Evolutionary conservation across 2,113 vertebrate species (phyloP).

Genomic region (Nibea albiflora): DNA sequence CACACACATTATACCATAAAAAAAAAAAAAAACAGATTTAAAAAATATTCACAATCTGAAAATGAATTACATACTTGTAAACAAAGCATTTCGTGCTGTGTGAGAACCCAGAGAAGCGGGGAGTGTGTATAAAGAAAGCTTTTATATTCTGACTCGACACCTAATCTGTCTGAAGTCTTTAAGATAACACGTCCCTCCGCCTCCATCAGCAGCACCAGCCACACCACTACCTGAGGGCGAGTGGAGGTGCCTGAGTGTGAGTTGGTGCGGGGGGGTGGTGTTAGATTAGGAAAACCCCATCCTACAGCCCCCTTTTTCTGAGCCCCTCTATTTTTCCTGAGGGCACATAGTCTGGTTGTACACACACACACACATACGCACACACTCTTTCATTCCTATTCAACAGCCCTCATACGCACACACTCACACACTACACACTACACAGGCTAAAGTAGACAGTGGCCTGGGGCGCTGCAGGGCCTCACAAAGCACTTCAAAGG

Average conservation of each 20-base stretch:
- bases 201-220: not conserved
- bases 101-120: not conserved
- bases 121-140: constrained; percentile 7
- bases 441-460: constrained; percentile 12
- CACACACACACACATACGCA: not conserved
- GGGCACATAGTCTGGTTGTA: constrained; percentile 41
- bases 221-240: constrained; percentile 33
- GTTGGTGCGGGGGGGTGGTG: not conserved
- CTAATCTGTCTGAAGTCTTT: constrained; percentile 30
- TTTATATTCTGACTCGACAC: constrained; percentile 35
- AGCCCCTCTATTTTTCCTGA: constrained; percentile 35
- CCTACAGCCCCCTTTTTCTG: constrained; percentile 28
- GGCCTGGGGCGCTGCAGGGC: constrained; percentile 44
- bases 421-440: constrained; percentile 13
- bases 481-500: constrained; percentile 56
- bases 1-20: not conserved
- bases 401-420: constrained; percentile 20
- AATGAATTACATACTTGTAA: not conserved
- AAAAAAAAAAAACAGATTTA: not conserved
- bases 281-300: constrained; percentile 42
- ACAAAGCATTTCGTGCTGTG: not conserved
- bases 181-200: constrained; percentile 18
- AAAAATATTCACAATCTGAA: not conserved
- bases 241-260: not conserved
- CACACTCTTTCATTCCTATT: constrained; percentile 13